Conservation (phyloP, 2,797 vertebrate species). For the Morelia viridis region DNA sequence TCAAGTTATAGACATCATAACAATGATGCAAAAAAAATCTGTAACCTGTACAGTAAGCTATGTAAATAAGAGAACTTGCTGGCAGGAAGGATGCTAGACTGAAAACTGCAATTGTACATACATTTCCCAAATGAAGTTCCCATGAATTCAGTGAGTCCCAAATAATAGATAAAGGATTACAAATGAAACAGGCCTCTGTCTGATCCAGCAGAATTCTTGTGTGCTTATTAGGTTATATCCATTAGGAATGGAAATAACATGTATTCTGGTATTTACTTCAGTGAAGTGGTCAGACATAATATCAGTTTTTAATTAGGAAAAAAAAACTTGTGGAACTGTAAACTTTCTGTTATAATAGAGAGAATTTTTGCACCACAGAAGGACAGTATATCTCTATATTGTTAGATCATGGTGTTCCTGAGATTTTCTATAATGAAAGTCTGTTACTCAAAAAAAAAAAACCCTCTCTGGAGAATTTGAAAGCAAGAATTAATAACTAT, state of each 20-base stretch:
- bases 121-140: background rate
- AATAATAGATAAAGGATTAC: background rate
- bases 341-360: background rate
- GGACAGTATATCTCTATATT: background rate
- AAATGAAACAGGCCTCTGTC: constrained; percentile 25
- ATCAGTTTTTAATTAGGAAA: background rate
- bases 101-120: background rate
- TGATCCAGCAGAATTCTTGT: background rate
- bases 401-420: background rate
- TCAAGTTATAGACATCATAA: background rate
- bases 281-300: background rate
- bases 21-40: background rate
- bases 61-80: background rate
- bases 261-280: background rate
- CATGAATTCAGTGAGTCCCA: background rate
- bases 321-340: background rate
- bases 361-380: background rate
- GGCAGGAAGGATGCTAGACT: background rate
- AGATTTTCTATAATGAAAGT: background rate
- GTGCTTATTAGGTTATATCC: background rate
- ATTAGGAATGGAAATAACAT: background rate
- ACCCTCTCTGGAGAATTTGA: background rate
- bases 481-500: background rate
- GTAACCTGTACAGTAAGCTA: background rate
- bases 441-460: background rate